Base-by-base conservation (phyloP, 2,113 vertebrate genomes). In the Aphelocoma coerulescens region DNA sequence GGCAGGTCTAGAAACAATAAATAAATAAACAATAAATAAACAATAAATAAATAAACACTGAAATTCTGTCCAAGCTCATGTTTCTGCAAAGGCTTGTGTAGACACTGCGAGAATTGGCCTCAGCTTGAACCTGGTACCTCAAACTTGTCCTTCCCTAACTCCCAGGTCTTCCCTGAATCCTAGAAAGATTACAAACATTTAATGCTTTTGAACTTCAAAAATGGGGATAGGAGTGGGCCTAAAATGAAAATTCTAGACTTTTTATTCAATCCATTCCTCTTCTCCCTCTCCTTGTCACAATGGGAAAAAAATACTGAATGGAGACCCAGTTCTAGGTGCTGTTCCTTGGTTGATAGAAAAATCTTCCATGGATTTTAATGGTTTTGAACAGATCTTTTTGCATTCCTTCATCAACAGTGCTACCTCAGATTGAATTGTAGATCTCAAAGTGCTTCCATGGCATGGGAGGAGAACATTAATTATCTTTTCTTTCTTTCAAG, bases 401-500 rank as follows among this genome's bases (percentile, higher is more conserved):
- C n/a, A 72, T 85, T 78, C 61, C 62, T 85, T 76, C 26, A 87
- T 65, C n/a, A 65, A 7, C 33, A 73, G 26, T 30, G 51, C 54
- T 46, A 26, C 32, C 43, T 82, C 57, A 62, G n/a, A 48, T 2
- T 73, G 67, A 67, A 54, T 12, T 95, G 89, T 78, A 95, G 18
- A 72, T 52, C 44, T 57, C 59, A n/a, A 66, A 76, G 48, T 18
- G 3, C 35, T 86, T 74, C 65, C 5, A 0, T 39, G 66, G 32
- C 55, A 65, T 79, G 46, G 37, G 44, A 96, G 61, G 35, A 88
- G 52, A 80, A 48, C 10, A 22, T 68, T 52, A 43, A 94, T 88
- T 77, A 19, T 35, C 37, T 91, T 69, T 81, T 81, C 33, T 87
- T 78, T 72, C 51, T 59, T 92, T 91, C 57, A 96, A 99, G 99